A percentile compares a stretch with the other conserved stretches of the same genome.
These are phyloP conservation scores for Pyralis farinalis DNA, from an alignment of 2,888 invertebrate species.

Conservation along the genomic window DNA sequence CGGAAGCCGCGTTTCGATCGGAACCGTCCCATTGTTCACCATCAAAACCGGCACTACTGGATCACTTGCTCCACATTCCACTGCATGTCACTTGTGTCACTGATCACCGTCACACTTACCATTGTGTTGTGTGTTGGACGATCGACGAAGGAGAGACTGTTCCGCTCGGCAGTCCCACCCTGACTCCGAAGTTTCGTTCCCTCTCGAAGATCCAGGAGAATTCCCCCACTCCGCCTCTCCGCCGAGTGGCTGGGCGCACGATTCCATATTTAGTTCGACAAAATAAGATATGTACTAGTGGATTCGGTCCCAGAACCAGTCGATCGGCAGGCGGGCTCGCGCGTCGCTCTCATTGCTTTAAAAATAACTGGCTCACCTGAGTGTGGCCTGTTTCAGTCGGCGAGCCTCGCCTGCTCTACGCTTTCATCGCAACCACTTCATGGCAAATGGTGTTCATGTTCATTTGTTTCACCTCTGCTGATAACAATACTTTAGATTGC, in stretches of 20 bases:
- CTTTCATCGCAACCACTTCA: not conserved
- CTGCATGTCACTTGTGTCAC: conserved; percentile 25
- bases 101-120: conserved; percentile 60
- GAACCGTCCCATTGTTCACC: conserved; percentile 4
- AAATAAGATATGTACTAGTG: conserved; percentile 45
- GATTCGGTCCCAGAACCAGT: conserved; percentile 56
- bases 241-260: conserved; percentile 31
- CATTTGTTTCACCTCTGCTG: too few relatives aligned
- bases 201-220: conserved; percentile 46
- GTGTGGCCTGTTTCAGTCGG: conserved; percentile 29
- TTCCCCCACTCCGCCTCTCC: conserved; percentile 34
- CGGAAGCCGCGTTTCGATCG: conserved; percentile 5
- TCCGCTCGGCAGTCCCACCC: conserved; percentile 76
- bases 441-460: conserved; percentile 10
- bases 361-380: conserved; percentile 62
- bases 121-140: conserved; percentile 71
- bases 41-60: conserved; percentile 13
- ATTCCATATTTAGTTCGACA: conserved; percentile 77
- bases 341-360: conserved; percentile 47
- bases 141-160: conserved; percentile 76
- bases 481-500: too few relatives aligned
- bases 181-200: conserved; percentile 66
- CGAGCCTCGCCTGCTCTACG: conserved; percentile 19
- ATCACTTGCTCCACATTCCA: conserved; percentile 39
- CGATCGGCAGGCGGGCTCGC: conserved; percentile 40